Percentiles rank a stretch among this genome's conserved stretches.
These are phyloP conservation scores for Dysmachus trigonus DNA, from an alignment of 2,888 invertebrate species.

Conservation along the genomic window DNA sequence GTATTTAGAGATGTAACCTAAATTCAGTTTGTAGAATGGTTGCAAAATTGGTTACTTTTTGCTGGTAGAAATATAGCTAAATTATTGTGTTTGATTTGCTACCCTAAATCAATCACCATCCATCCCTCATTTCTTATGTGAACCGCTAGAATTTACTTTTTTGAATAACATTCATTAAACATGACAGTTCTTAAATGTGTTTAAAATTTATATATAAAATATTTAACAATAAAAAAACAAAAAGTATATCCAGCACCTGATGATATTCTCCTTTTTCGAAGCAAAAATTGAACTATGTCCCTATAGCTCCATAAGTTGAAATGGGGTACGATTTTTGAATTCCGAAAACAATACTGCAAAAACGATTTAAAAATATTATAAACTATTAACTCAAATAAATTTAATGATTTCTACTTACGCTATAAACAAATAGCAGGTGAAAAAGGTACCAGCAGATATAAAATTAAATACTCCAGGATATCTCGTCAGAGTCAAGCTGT, in stretches of 20 bases:
- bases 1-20: too few relatives aligned
- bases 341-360: conserved; percentile 57
- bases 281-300: conserved; percentile 53
- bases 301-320: conserved; percentile 57
- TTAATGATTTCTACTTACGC: conserved; percentile 65
- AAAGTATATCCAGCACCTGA: not conserved
- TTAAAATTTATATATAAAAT: not conserved
- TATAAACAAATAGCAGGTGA: conserved; percentile 64
- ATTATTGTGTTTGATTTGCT: too few relatives aligned
- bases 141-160: not conserved
- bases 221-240: not conserved
- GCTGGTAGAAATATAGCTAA: too few relatives aligned
- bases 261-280: not conserved
- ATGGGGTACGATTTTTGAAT: conserved; percentile 59
- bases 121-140: too few relatives aligned
- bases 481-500: conserved; percentile 63
- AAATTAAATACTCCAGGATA: conserved; percentile 72
- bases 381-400: not conserved
- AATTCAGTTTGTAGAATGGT: too few relatives aligned
- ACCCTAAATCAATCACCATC: too few relatives aligned
- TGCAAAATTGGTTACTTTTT: too few relatives aligned
- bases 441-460: conserved; percentile 66
- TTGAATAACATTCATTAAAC: not conserved
- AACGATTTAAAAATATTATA: conserved; percentile 49
- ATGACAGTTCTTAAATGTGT: not conserved